phyloP scores from a whole-genome alignment of 2,113 vertebrate species.

The Nothoprocta pentlandii region DNA sequence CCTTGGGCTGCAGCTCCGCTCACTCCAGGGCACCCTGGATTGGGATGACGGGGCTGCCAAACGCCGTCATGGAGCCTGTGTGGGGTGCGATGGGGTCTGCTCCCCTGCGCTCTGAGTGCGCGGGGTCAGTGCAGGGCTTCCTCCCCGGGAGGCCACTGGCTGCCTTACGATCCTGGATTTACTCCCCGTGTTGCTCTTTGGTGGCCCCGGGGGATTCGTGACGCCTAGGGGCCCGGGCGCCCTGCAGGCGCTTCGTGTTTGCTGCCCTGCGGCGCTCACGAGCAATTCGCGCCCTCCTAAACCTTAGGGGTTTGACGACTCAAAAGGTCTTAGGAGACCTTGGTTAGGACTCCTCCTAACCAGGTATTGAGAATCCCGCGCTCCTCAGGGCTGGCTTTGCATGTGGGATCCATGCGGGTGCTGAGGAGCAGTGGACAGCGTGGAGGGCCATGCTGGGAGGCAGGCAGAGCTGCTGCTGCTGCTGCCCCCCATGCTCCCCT shows the following conservation, averaged over 20 bases:
- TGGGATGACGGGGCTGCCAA: too few relatives aligned
- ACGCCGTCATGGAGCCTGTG: too few relatives aligned
- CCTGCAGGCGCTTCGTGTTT: accelerated
- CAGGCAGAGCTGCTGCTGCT: not conserved
- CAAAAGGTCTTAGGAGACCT: too few relatives aligned
- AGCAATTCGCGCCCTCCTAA: not conserved
- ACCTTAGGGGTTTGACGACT: not conserved
- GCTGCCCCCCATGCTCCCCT: accelerated
- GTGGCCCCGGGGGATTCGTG: not conserved
- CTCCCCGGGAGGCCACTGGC: not conserved
- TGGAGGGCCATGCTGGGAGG: accelerated
- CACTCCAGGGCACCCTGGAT: too few relatives aligned
- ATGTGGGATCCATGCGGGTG: too few relatives aligned
- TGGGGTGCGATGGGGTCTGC: too few relatives aligned
- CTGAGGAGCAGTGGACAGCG: accelerated
- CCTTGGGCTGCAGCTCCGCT: too few relatives aligned
- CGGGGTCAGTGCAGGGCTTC: not conserved
- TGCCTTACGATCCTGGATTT: not conserved
- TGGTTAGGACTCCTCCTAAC: too few relatives aligned
- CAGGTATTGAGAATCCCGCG: accelerated
- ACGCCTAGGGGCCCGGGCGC: not conserved
- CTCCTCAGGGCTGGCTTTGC: not conserved
- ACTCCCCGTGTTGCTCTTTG: not conserved
- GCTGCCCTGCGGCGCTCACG: not conserved
- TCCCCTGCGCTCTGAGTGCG: too few relatives aligned